Evolutionary conservation across 2,113 vertebrate genomes (phyloP).

Genomic region (Otolemur garnettii): DNA sequence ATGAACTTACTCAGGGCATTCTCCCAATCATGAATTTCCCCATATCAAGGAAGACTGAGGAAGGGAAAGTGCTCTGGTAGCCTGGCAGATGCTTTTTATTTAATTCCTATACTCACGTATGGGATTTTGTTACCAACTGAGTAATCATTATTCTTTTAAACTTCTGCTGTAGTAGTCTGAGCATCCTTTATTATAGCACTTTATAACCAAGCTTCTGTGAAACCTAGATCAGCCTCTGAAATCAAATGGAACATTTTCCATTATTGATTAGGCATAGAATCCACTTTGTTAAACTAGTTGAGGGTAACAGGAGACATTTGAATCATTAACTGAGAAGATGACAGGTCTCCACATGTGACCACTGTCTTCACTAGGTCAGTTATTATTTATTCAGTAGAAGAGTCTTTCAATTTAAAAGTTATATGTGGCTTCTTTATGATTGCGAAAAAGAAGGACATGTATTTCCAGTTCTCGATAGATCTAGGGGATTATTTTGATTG

Average conservation of each 20-base stretch:
- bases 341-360: constrained; percentile 85
- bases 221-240: constrained; percentile 82
- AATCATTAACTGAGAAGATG: constrained; percentile 87
- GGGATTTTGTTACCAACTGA: background rate
- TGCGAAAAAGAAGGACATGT: background rate
- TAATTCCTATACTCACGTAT: background rate
- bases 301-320: constrained; percentile 92
- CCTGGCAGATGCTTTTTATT: background rate
- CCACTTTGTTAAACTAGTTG: constrained; percentile 90
- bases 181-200: constrained; percentile 5
- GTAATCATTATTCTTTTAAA: background rate
- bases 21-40: background rate
- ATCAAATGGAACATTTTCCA: constrained; percentile 95
- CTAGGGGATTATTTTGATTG: constrained; percentile 7
- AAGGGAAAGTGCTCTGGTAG: background rate
- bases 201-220: constrained; percentile 77
- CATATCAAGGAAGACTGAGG: background rate
- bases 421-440: background rate
- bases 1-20: background rate
- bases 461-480: constrained; percentile 48
- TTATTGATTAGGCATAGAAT: constrained; percentile 95
- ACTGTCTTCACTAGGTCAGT: constrained; percentile 75
- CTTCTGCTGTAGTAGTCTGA: constrained; percentile 21
- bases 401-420: constrained; percentile 69
- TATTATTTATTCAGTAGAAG: constrained; percentile 88